Evolutionary conservation across 2,113 vertebrate species (phyloP).

Genomic region (Thomomys bottae): DNA sequence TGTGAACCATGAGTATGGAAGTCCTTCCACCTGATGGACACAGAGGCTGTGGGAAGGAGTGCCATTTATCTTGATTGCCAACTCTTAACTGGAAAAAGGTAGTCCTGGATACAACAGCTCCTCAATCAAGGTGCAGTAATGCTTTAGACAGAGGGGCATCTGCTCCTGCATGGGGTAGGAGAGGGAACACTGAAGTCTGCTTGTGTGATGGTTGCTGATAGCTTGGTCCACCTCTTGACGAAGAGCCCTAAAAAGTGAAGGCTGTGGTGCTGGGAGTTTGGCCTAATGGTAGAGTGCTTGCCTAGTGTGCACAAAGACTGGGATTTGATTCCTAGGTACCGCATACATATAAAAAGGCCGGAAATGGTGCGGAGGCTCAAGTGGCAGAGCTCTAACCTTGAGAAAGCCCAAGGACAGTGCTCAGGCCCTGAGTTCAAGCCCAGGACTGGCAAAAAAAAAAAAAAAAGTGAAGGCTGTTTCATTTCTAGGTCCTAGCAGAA

Average conservation of each 20-base stretch:
- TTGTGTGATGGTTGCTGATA: background rate
- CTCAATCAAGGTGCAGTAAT: background rate
- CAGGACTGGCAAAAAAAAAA: no score
- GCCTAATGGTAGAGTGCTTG: no score
- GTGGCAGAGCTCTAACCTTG: no score
- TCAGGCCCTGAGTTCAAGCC: no score
- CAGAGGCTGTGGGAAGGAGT: rapidly evolving
- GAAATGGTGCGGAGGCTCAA: no score
- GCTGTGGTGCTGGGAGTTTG: no score
- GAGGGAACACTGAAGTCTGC: background rate
- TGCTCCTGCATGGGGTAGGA: background rate
- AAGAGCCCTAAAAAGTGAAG: background rate
- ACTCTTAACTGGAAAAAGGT: background rate
- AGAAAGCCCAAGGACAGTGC: no score
- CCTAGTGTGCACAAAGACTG: no score
- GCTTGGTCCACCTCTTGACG: background rate
- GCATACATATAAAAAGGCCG: no score
- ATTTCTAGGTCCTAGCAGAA: background rate
- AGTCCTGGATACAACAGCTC: background rate
- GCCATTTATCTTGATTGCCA: background rate
- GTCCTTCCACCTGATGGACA: background rate
- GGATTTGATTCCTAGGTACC: no score
- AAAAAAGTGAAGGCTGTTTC: no score
- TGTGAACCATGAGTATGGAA: background rate
- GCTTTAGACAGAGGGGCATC: background rate